phyloP scores from a whole-genome alignment of 2,888 invertebrate genomes.

The Ornithoptera priamus region DNA sequence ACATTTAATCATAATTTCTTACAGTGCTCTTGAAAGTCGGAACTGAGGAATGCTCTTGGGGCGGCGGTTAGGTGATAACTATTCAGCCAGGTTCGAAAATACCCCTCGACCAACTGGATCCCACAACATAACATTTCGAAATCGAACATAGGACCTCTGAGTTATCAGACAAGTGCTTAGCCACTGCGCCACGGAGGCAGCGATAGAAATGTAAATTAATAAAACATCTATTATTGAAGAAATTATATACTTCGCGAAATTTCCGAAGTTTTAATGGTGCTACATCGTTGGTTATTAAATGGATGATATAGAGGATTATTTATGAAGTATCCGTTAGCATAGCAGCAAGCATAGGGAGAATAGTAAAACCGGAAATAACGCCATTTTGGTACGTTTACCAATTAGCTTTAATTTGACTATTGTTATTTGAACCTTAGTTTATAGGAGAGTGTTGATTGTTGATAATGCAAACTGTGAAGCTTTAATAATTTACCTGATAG shows the following conservation, averaged over 20 bases:
- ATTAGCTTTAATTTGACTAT: conserved; percentile 4
- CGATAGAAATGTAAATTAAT: no score
- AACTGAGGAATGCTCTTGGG: no score
- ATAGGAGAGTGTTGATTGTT: conserved; percentile 28
- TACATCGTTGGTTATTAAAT: neutral
- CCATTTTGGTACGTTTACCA: neutral
- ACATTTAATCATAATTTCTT: neutral
- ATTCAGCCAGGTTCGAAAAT: no score
- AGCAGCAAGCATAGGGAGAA: neutral
- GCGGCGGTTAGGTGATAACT: no score
- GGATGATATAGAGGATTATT: neutral
- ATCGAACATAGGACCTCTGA: no score
- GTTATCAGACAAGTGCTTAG: no score
- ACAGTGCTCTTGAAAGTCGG: no score
- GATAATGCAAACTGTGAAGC: conserved; percentile 41
- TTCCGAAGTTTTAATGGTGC: conserved; percentile 14
- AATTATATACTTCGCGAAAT: no score
- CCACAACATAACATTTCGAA: no score
- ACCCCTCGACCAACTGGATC: no score
- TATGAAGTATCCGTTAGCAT: neutral
- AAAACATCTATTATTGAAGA: no score
- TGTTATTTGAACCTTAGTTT: conserved; percentile 19
- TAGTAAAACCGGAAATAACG: neutral
- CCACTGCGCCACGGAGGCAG: no score
- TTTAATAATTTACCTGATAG: conserved; percentile 64